phyloP scores from a whole-genome alignment of 2,113 vertebrate species.

The Brachyhypopomus occidentalis region DNA sequence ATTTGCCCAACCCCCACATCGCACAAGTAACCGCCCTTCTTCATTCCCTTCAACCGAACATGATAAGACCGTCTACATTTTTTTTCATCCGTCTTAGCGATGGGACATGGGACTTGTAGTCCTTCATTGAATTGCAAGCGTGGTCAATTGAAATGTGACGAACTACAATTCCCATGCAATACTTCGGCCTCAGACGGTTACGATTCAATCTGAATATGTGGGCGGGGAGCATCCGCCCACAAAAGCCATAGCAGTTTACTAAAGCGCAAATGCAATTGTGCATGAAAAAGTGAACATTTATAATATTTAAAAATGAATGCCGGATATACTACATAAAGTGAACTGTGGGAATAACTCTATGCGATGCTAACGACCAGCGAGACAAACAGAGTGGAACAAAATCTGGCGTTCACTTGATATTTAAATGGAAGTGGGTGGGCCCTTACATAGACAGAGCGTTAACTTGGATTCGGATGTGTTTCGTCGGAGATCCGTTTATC shows the following conservation, averaged over 20 bases:
- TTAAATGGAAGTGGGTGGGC: slow-evolving; percentile 82
- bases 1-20: slow-evolving; percentile 74
- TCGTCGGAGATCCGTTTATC: slow-evolving; percentile 60
- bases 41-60: slow-evolving; percentile 71
- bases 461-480: slow-evolving; percentile 70
- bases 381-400: slow-evolving; percentile 43
- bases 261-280: slow-evolving; percentile 68
- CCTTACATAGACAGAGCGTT: slow-evolving; percentile 67
- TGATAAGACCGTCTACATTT: slow-evolving; percentile 58
- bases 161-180: slow-evolving; percentile 81
- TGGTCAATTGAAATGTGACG: slow-evolving; percentile 26
- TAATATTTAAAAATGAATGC: slow-evolving; percentile 62
- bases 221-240: slow-evolving; percentile 80
- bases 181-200: slow-evolving; percentile 67
- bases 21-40: slow-evolving; percentile 71
- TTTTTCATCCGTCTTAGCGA: neutral
- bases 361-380: slow-evolving; percentile 28
- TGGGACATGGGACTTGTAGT: slow-evolving; percentile 71
- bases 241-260: slow-evolving; percentile 73
- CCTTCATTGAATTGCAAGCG: neutral
- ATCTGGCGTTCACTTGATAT: slow-evolving; percentile 72
- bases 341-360: neutral
- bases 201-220: slow-evolving; percentile 80
- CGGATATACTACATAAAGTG: neutral
- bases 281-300: slow-evolving; percentile 64